Conservation (phyloP, 2,888 invertebrate genomes). For the Panorpa germanica region DNA sequence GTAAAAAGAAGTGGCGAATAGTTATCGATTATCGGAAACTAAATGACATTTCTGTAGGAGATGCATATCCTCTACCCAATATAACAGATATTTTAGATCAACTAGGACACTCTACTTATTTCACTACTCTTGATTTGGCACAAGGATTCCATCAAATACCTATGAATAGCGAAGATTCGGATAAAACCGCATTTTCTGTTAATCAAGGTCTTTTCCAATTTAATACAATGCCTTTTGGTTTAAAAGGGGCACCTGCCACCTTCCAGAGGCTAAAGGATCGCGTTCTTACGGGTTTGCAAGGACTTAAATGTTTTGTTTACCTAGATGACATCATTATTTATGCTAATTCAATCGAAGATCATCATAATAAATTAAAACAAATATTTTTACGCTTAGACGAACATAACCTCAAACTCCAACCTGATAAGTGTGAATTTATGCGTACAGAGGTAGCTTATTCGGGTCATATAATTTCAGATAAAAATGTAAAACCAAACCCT, state of each 20-base stretch:
- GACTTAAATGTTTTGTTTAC: constrained; percentile 10
- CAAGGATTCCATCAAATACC: constrained; percentile 11
- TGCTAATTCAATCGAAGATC: constrained; percentile 12
- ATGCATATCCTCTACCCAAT: constrained; percentile 13
- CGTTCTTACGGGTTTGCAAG: constrained; percentile 13
- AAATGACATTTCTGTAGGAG: constrained; percentile 13
- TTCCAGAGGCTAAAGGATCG: constrained; percentile 17
- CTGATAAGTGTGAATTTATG: constrained; percentile 15
- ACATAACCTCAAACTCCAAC: constrained; percentile 13
- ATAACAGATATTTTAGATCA: constrained; percentile 11
- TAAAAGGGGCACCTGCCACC: constrained; percentile 15
- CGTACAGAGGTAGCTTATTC: constrained; percentile 13
- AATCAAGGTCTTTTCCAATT: constrained; percentile 13
- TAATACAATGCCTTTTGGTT: constrained; percentile 14
- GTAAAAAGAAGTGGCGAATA: constrained; percentile 14
- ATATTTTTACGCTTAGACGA: constrained; percentile 12
- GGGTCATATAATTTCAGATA: constrained; percentile 12
- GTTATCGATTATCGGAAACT: constrained; percentile 14
- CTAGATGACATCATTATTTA: constrained; percentile 17
- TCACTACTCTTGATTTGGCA: constrained; percentile 11
- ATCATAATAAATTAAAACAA: constrained; percentile 11
- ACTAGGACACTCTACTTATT: constrained; percentile 11
- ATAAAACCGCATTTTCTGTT: constrained; percentile 13
- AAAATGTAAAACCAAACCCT: constrained; percentile 14
- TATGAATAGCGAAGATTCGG: constrained; percentile 9